Percentiles rank a stretch among this genome's conserved stretches.
Evolutionary conservation across 2,113 vertebrate genomes (phyloP).

Genomic region (Campylomormyrus tamandua): DNA sequence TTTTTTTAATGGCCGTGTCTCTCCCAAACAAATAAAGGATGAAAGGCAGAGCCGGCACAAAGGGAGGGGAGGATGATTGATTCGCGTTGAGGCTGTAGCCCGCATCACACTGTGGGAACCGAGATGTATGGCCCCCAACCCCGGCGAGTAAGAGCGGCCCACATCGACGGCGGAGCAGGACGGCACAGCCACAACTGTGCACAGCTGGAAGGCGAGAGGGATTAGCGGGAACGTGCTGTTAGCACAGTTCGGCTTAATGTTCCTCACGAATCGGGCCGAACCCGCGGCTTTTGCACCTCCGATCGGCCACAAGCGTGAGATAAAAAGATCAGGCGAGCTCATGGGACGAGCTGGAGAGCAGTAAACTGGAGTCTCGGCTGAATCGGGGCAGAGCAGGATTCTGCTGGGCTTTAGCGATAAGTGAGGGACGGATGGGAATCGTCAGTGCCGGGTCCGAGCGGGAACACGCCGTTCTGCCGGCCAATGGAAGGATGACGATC

Average conservation of each 20-base stretch:
- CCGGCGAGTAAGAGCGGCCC: neutral
- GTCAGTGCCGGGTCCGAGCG: neutral
- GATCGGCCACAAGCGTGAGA: neutral
- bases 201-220: neutral
- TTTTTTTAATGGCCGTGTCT: neutral
- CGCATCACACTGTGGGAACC: neutral
- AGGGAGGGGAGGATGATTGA: neutral
- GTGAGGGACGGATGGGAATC: neutral
- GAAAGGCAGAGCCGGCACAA: neutral
- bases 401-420: neutral
- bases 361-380: neutral
- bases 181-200: neutral
- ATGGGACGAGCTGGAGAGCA: neutral
- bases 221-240: neutral
- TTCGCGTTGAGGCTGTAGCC: neutral
- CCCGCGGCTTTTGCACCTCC: neutral
- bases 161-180: neutral
- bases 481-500: neutral
- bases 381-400: neutral
- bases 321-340: neutral
- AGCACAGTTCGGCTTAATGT: neutral
- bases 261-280: neutral
- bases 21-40: constrained; percentile 6
- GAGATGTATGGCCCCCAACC: neutral
- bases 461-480: neutral